Percentiles rank a stretch among this genome's conserved stretches.
Evolutionary conservation across 2,113 vertebrate species (phyloP).

Genomic region (Epinephelus lanceolatus): DNA sequence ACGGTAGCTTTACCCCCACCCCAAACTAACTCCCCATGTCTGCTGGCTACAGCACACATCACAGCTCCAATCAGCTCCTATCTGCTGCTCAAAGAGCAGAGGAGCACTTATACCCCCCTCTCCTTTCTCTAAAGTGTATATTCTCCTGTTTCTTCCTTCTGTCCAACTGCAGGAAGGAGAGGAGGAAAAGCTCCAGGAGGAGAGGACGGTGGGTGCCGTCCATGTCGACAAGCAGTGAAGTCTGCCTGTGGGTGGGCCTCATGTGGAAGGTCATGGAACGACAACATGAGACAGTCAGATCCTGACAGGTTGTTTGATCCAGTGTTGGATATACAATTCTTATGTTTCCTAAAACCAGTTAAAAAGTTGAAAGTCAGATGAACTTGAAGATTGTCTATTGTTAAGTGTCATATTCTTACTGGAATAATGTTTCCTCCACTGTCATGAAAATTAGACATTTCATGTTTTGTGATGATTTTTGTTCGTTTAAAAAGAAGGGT

Average conservation of each 20-base stretch:
- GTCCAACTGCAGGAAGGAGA: constrained; percentile 9
- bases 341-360: background rate
- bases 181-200: constrained; percentile 7
- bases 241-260: constrained; percentile 25
- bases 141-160: background rate
- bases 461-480: background rate
- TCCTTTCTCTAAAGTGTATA: background rate
- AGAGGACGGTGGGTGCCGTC: constrained; percentile 8
- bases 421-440: background rate
- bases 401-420: too few species aligned
- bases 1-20: constrained; percentile 57
- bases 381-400: background rate
- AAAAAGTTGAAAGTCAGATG: background rate
- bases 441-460: background rate
- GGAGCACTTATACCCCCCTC: background rate
- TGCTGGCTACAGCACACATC: constrained; percentile 31
- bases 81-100: constrained; percentile 42
- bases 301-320: constrained; percentile 19
- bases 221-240: constrained; percentile 29
- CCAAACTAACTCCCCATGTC: constrained; percentile 17
- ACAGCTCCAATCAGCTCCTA: constrained; percentile 44
- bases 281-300: constrained; percentile 32
- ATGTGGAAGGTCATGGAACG: constrained; percentile 27
- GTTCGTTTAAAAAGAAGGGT: background rate
- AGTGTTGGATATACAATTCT: background rate